phyloP scores from a whole-genome alignment of 2,113 vertebrate species.

The Asarcornis scutulata region DNA sequence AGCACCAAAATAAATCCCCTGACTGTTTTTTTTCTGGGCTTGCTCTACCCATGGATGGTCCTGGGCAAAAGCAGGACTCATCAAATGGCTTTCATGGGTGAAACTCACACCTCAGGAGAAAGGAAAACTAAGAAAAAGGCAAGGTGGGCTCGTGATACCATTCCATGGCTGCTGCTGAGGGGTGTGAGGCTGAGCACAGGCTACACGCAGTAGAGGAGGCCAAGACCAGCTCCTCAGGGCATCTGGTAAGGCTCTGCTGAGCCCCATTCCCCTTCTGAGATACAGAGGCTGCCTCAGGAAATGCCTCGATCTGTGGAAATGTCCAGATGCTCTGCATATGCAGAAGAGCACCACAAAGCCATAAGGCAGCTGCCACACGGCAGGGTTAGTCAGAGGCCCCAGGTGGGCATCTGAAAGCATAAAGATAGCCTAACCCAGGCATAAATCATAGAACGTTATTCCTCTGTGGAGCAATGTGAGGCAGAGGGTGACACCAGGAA shows the following conservation, averaged over 20 bases:
- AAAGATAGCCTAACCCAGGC: neutral
- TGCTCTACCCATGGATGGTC: accelerated
- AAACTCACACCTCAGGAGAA: neutral
- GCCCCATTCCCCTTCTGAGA: neutral
- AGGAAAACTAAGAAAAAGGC: neutral
- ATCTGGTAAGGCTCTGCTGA: neutral
- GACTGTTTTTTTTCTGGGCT: neutral
- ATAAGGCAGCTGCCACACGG: neutral
- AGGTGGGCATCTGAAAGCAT: neutral
- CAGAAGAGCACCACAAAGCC: neutral
- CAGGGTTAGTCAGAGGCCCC: neutral
- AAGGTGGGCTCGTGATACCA: neutral
- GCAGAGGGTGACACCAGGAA: neutral
- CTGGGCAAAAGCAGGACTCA: neutral
- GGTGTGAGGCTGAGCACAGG: neutral
- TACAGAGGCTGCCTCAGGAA: slow-evolving; percentile 9
- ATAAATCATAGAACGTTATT: neutral
- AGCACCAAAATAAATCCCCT: neutral
- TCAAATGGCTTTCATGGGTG: neutral
- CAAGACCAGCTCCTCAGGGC: neutral
- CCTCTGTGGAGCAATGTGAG: neutral
- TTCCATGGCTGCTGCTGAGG: neutral
- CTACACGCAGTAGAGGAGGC: neutral
- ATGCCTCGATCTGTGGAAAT: neutral
- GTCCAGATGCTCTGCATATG: slow-evolving; percentile 48